Conservation (phyloP, 2,797 vertebrate species). For the Botia almorhae region DNA sequence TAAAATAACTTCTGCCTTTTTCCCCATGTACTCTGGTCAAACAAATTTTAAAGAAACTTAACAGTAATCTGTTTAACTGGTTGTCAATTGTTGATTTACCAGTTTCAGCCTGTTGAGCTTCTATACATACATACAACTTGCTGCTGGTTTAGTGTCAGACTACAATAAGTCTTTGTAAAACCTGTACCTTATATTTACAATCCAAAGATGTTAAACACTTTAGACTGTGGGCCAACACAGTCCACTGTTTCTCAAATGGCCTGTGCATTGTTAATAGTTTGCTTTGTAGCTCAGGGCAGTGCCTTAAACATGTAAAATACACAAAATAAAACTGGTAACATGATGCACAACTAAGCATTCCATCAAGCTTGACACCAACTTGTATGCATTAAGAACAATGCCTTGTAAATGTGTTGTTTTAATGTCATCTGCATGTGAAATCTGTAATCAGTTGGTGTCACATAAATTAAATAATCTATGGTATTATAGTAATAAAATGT, state of each 20-base stretch:
- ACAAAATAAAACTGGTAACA: not conserved
- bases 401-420: not conserved
- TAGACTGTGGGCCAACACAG: not conserved
- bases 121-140: not conserved
- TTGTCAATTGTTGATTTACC: not conserved
- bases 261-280: not conserved
- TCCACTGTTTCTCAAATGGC: not conserved
- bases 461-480: not conserved
- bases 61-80: not conserved
- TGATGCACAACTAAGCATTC: conserved; percentile 19
- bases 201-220: not conserved
- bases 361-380: not conserved
- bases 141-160: conserved; percentile 1
- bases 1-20: not conserved
- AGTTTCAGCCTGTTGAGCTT: not conserved
- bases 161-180: not conserved
- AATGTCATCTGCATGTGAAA: not conserved
- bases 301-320: conserved; percentile 8
- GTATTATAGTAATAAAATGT: not conserved
- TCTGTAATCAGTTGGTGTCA: not conserved
- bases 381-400: conserved; percentile 8
- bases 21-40: not conserved
- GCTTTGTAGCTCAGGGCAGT: conserved; percentile 7
- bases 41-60: not conserved
- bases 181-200: not conserved